phyloP scores from a whole-genome alignment of 1,140 invertebrate genomes.

The Trypoxylus dichotomus region DNA sequence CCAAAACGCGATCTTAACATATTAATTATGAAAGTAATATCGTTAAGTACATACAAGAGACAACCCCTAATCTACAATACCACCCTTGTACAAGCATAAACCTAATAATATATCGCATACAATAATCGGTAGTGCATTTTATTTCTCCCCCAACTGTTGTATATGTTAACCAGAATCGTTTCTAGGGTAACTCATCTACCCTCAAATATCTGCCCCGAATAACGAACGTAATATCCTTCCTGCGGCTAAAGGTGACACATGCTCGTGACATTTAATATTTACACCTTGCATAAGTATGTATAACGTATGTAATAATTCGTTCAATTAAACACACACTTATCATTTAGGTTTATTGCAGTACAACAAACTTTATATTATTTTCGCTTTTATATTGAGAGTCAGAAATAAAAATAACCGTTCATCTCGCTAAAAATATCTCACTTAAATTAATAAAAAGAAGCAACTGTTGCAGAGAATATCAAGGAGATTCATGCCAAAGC shows the following conservation, averaged over 20 bases:
- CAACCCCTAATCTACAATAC: neutral
- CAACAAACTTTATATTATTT: neutral
- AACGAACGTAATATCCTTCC: neutral
- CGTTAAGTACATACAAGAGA: neutral
- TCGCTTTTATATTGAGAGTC: neutral
- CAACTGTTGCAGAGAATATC: neutral
- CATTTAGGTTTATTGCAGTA: no score
- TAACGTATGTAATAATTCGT: neutral
- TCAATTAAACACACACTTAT: neutral
- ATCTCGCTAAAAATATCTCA: neutral
- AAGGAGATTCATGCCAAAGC: neutral
- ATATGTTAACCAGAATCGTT: conserved; percentile 20
- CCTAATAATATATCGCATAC: neutral
- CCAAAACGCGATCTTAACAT: neutral
- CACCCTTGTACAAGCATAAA: neutral
- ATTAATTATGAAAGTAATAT: neutral
- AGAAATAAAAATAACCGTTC: neutral
- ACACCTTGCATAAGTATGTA: neutral
- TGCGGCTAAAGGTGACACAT: conserved; percentile 15
- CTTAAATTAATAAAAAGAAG: neutral
- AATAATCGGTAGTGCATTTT: neutral
- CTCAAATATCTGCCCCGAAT: conserved; percentile 15
- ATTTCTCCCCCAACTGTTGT: conserved; percentile 5
- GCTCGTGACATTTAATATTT: conserved; percentile 2
- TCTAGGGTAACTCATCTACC: conserved; percentile 10